Evolutionary conservation across 2,113 vertebrate genomes (phyloP).

Genomic region (Notothenia rossii): DNA sequence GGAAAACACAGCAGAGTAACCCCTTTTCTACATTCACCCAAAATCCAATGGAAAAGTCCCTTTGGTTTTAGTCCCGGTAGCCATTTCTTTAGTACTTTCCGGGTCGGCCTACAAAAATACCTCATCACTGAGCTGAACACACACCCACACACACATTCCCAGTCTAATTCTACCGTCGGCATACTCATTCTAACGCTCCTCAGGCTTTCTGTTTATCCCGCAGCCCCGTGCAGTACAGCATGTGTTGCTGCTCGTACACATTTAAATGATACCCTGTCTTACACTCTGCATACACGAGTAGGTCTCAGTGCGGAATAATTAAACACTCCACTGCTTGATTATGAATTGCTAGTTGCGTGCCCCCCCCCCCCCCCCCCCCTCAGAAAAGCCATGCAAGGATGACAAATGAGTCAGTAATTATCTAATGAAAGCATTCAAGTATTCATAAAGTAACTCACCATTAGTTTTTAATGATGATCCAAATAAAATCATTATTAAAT

Average conservation of each 20-base stretch:
- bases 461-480: slow-evolving; percentile 1
- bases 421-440: slow-evolving; percentile 21
- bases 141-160: too few species aligned
- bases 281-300: neutral
- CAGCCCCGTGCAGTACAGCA: neutral
- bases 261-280: neutral
- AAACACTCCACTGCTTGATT: slow-evolving; percentile 3
- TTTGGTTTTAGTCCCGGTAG: too few species aligned
- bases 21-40: too few species aligned
- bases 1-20: too few species aligned
- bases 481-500: slow-evolving; percentile 4
- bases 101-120: too few species aligned
- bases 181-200: too few species aligned
- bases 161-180: too few species aligned
- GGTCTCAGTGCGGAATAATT: slow-evolving; percentile 38
- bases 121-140: too few species aligned
- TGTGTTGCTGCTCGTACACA: neutral
- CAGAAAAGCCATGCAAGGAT: slow-evolving; percentile 16
- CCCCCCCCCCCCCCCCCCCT: neutral
- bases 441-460: neutral
- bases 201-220: neutral
- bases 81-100: too few species aligned
- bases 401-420: slow-evolving; percentile 33
- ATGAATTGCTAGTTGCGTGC: slow-evolving; percentile 10
- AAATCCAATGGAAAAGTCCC: too few species aligned